A percentile compares a stretch with the other conserved stretches of the same genome.
Evolutionary conservation across 2,797 vertebrate species (phyloP).

Genomic region (Lycodopsis pacificus): DNA sequence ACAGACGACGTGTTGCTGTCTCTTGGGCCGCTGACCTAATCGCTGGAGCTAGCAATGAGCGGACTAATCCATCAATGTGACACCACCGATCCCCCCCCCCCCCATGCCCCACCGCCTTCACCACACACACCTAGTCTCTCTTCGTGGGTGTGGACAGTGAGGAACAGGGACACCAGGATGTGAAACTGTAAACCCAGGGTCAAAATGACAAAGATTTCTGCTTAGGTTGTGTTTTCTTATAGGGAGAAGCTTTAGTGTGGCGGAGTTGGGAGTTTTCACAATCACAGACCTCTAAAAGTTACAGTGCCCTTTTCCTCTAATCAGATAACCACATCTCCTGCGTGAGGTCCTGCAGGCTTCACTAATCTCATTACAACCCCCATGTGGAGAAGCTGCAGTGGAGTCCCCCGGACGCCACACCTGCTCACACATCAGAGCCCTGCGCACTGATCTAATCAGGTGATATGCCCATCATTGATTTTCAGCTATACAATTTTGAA

Average conservation of each 20-base stretch:
- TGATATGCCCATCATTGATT: slow-evolving; percentile 59
- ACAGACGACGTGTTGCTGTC: slow-evolving; percentile 65
- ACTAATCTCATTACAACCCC: slow-evolving; percentile 66
- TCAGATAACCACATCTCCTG: slow-evolving; percentile 68
- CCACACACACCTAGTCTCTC: slow-evolving; percentile 25
- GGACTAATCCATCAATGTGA: slow-evolving; percentile 81
- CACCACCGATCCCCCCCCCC: slow-evolving; percentile 56
- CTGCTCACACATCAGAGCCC: slow-evolving; percentile 57
- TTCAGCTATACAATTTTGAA: slow-evolving; percentile 45
- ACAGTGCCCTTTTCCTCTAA: slow-evolving; percentile 63
- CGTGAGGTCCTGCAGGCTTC: slow-evolving; percentile 49
- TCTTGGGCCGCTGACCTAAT: slow-evolving; percentile 78
- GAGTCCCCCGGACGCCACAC: slow-evolving; percentile 43
- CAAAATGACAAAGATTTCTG: slow-evolving; percentile 21
- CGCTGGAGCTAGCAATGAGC: slow-evolving; percentile 74
- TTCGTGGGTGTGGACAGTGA: neutral
- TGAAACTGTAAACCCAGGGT: slow-evolving; percentile 15
- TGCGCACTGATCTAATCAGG: slow-evolving; percentile 62
- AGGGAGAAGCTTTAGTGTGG: neutral
- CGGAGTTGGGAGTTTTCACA: slow-evolving; percentile 15
- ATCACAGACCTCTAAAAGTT: slow-evolving; percentile 63
- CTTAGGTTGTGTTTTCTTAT: slow-evolving; percentile 10
- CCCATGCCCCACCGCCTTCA: slow-evolving; percentile 30
- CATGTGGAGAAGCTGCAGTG: slow-evolving; percentile 42
- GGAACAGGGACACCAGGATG: slow-evolving; percentile 8